Conservation (phyloP, 2,797 vertebrate species). For the Microctenopoma stevenorrisi region DNA sequence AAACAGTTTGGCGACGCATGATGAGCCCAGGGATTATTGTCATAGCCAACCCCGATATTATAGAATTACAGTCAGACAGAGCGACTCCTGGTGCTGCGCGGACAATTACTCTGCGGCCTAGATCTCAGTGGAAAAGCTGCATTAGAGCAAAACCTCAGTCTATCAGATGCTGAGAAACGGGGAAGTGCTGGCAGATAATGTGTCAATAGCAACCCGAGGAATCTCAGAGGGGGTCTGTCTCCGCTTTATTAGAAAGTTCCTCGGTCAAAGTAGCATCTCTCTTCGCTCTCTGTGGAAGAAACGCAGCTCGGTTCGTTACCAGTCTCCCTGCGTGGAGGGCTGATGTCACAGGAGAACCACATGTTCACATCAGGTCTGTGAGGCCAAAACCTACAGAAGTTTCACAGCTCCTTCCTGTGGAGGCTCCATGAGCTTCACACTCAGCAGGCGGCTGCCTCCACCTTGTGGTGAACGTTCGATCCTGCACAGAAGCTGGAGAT, state of each 20-base stretch:
- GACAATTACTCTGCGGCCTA: conserved; percentile 80
- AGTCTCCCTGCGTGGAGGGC: neutral
- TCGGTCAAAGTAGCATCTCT: conserved; percentile 16
- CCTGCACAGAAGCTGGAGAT: neutral
- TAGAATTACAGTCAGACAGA: conserved; percentile 81
- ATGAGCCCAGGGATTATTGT: conserved; percentile 74
- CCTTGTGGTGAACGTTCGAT: conserved; percentile 39
- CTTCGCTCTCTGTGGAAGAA: conserved; percentile 1
- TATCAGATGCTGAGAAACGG: conserved; percentile 55
- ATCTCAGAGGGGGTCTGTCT: conserved; percentile 43
- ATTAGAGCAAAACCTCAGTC: conserved; percentile 64
- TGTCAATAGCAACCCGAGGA: conserved; percentile 59
- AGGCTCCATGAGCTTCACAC: neutral
- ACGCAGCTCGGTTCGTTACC: neutral
- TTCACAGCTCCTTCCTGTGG: conserved; percentile 17
- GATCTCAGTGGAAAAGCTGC: conserved; percentile 67
- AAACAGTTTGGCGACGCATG: conserved; percentile 48
- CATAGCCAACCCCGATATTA: conserved; percentile 81
- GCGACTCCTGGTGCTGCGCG: conserved; percentile 76
- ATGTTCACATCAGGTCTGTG: conserved; percentile 12
- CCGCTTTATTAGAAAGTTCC: conserved; percentile 61
- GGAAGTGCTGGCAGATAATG: conserved; percentile 69
- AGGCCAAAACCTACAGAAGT: conserved; percentile 1
- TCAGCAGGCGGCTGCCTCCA: conserved; percentile 49
- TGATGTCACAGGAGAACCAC: conserved; percentile 19